Evolutionary conservation across 2,113 vertebrate genomes (phyloP), one percentile per base, ranked within the genome.

Genomic region (Engraulis encrasicolus): DNA sequence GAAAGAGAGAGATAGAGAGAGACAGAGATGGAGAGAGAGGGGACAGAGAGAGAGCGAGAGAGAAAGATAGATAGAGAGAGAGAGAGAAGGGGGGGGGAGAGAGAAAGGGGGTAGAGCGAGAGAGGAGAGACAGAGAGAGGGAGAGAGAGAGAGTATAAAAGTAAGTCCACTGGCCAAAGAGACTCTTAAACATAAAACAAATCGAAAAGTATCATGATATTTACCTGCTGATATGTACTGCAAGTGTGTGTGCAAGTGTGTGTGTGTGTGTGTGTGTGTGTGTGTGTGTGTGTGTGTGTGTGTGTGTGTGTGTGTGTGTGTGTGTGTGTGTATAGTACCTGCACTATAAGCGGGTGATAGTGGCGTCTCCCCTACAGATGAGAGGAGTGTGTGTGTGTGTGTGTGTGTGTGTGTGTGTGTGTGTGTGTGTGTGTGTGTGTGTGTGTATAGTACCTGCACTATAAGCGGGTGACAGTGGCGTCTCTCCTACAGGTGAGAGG

Each of bases 331-430:
- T n/a, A n/a, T n/a, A n/a, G n/a, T n/a, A n/a, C n/a, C n/a, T n/a
- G n/a, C n/a, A n/a, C n/a, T n/a, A n/a, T 45, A 45, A 45, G 9
- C 40, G 9, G 3, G 58, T 66, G 50, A 37, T 23, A 78, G 45
- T 78, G n/a, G n/a, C n/a, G 79, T 58, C 20, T 82, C 49, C 40
- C 4, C 27, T 40, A 3, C 77, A 27, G 52, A 38, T 48, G 74
- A n/a, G n/a, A n/a, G n/a, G n/a, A n/a, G n/a, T 82, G 52, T 58
- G 36, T 34, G 6, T 78, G 34, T 20, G 12, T 84, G 37, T 74
- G 37, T 74, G 20, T 23, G 18, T 58, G 54, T 6, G 54, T 23
- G 54, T 23, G 20, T 23, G 54, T 23, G 54, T 58, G 54, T 66
- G 58, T 66, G 58, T 66, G 23, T 27, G n/a, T 61, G 58, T 66